phyloP scores from a whole-genome alignment of 2,888 invertebrate genomes.

The Cephus rjabovi region DNA sequence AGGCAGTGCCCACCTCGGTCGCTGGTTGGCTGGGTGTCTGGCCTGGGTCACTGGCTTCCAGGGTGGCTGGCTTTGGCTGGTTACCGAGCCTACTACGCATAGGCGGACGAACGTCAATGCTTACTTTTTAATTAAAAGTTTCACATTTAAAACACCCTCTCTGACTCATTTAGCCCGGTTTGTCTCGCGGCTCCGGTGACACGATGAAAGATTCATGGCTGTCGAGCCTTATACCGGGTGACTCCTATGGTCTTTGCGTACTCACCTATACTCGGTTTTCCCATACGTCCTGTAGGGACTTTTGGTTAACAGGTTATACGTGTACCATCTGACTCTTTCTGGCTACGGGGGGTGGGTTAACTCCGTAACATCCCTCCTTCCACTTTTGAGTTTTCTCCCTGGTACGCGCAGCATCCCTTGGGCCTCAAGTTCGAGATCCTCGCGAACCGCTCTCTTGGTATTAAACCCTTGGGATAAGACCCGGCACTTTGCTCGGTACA shows the following conservation, averaged over 20 bases:
- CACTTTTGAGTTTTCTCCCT: background rate
- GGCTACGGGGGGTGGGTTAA: background rate
- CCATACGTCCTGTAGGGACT: background rate
- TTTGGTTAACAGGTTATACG: background rate
- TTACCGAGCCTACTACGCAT: slow-evolving; percentile 24
- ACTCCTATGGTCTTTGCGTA: background rate
- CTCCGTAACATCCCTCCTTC: background rate
- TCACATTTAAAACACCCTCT: slow-evolving; percentile 28
- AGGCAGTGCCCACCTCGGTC: slow-evolving; percentile 18
- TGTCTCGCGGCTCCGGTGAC: slow-evolving; percentile 1
- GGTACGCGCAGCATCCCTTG: slow-evolving; percentile 34
- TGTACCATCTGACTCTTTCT: background rate
- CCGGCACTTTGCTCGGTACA: slow-evolving; percentile 52
- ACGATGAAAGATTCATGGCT: background rate
- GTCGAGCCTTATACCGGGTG: background rate
- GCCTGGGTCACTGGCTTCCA: background rate
- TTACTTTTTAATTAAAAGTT: slow-evolving; percentile 54
- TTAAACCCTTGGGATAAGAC: slow-evolving; percentile 61
- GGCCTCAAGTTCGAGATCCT: slow-evolving; percentile 47
- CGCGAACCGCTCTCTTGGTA: slow-evolving; percentile 46
- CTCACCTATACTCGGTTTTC: background rate
- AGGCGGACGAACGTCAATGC: slow-evolving; percentile 36
- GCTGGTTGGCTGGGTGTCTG: background rate
- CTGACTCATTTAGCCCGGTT: slow-evolving; percentile 6
- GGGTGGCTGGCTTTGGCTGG: background rate